Percentiles rank a stretch among this genome's conserved stretches.
Evolutionary conservation across 2,888 invertebrate species (phyloP).

Genomic region (Sceliomorpha sp.): DNA sequence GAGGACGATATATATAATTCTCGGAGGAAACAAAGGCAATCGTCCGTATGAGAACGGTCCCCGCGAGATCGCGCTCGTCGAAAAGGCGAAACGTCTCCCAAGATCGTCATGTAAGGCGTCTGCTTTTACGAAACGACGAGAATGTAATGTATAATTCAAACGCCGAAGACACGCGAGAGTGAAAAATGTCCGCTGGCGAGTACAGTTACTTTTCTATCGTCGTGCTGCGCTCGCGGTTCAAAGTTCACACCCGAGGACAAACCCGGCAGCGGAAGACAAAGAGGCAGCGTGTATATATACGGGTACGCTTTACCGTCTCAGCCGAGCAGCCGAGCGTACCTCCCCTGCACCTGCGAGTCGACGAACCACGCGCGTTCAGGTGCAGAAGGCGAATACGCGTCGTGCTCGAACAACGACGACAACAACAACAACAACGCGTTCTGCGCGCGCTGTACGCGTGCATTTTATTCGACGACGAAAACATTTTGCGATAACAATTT

Average conservation of each 20-base stretch:
- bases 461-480: too few relatives aligned
- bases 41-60: too few relatives aligned
- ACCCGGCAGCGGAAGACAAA: conserved; percentile 57
- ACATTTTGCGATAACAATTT: too few relatives aligned
- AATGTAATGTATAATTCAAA: conserved; percentile 46
- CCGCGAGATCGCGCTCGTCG: too few relatives aligned
- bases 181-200: conserved; percentile 69
- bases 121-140: conserved; percentile 36
- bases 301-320: conserved; percentile 49
- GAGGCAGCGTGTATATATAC: conserved; percentile 49
- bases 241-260: conserved; percentile 65
- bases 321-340: conserved; percentile 49
- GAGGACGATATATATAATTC: too few relatives aligned
- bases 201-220: conserved; percentile 65
- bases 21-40: too few relatives aligned
- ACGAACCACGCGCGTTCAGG: conserved; percentile 43
- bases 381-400: conserved; percentile 29
- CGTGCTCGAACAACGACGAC: conserved; percentile 2
- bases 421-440: too few relatives aligned
- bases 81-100: too few relatives aligned
- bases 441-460: too few relatives aligned
- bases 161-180: conserved; percentile 60
- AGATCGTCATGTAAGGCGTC: conserved; percentile 18
- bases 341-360: conserved; percentile 54
- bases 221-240: conserved; percentile 59